Conservation (phyloP, 2,888 invertebrate genomes). For the Allygus modestus region DNA sequence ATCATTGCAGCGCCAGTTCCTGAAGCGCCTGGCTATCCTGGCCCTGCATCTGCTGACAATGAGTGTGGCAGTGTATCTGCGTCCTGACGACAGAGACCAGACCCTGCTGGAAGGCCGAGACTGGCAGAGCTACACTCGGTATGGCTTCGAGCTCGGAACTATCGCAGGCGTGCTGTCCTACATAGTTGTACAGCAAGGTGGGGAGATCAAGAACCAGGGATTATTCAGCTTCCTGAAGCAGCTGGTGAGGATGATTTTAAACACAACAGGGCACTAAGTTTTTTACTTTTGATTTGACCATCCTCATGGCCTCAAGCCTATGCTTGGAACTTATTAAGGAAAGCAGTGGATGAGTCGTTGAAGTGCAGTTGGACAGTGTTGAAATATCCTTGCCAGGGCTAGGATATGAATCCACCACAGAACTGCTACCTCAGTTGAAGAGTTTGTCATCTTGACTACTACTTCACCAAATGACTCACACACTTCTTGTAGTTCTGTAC, state of each 20-base stretch:
- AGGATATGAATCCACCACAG: too few species aligned
- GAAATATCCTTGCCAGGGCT: too few species aligned
- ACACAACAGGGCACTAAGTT: too few species aligned
- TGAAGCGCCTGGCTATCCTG: conserved; percentile 93
- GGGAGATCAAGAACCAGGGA: conserved; percentile 97
- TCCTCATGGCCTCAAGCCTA: too few species aligned
- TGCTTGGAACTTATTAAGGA: too few species aligned
- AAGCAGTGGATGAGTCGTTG: too few species aligned
- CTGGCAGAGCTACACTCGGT: conserved; percentile 77
- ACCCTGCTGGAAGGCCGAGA: conserved; percentile 78
- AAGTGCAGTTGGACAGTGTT: too few species aligned
- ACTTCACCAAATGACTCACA: too few species aligned
- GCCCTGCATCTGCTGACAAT: conserved; percentile 92
- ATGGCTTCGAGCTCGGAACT: conserved; percentile 91
- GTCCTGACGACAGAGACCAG: conserved; percentile 83
- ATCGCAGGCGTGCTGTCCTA: conserved; percentile 92
- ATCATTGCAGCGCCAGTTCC: conserved; percentile 87
- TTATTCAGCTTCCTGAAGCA: conserved; percentile 93
- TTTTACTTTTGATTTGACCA: conserved; percentile 6
- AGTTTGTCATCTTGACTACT: too few species aligned
- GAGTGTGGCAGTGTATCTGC: conserved; percentile 93
- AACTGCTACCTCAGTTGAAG: too few species aligned
- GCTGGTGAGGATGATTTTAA: conserved; percentile 80
- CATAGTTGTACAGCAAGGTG: conserved; percentile 93
- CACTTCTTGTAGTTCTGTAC: too few species aligned